Conservation (phyloP, 2,888 invertebrate species). For the Nebria brevicollis region DNA sequence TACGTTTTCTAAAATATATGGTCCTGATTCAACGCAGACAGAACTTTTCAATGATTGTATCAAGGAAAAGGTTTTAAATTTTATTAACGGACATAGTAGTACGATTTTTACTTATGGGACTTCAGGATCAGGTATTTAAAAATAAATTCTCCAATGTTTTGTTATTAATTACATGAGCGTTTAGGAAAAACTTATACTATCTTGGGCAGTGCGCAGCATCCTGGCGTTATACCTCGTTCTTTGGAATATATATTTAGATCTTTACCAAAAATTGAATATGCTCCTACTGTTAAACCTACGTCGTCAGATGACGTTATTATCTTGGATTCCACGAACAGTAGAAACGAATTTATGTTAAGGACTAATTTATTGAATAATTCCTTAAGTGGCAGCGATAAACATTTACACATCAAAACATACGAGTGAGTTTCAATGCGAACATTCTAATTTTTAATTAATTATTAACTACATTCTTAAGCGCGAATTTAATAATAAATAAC, state of each 20-base stretch:
- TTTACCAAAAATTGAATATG: slow-evolving; percentile 54
- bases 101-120: slow-evolving; percentile 89
- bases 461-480: too few species aligned
- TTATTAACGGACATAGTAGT: slow-evolving; percentile 73
- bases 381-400: slow-evolving; percentile 44
- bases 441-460: too few species aligned
- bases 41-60: slow-evolving; percentile 56
- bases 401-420: slow-evolving; percentile 52
- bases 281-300: slow-evolving; percentile 61
- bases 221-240: slow-evolving; percentile 72
- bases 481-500: too few species aligned
- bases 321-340: slow-evolving; percentile 58
- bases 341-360: slow-evolving; percentile 57
- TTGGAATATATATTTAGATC: slow-evolving; percentile 66
- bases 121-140: slow-evolving; percentile 80
- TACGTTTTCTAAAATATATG: slow-evolving; percentile 57
- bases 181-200: slow-evolving; percentile 59
- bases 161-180: neutral
- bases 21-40: slow-evolving; percentile 52
- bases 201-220: slow-evolving; percentile 67
- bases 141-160: neutral
- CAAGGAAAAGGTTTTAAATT: slow-evolving; percentile 55
- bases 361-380: slow-evolving; percentile 54
- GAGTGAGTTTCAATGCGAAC: slow-evolving; percentile 30
- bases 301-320: slow-evolving; percentile 58